These are phyloP conservation scores for Ptilorrhoa leucosticta DNA, from an alignment of 2,113 vertebrate genomes.

Conservation along the genomic window DNA sequence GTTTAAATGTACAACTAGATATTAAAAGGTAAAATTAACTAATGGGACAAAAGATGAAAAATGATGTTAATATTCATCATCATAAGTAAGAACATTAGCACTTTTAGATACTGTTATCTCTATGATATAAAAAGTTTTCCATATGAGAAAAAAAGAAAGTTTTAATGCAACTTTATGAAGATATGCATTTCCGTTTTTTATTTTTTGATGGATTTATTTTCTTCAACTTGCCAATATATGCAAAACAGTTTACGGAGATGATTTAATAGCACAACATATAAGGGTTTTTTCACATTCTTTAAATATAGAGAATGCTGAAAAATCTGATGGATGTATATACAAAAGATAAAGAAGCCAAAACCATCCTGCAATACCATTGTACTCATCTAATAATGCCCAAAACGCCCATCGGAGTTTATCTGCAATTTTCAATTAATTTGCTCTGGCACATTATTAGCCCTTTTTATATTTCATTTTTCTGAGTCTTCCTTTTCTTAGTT, in stretches of 20 bases:
- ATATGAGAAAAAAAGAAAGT: neutral
- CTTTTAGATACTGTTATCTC: neutral
- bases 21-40: neutral
- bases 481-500: neutral
- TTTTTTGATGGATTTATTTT: neutral
- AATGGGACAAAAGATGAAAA: neutral
- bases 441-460: neutral
- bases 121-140: neutral
- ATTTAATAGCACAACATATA: neutral
- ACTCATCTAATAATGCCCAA: neutral
- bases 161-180: neutral
- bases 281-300: neutral
- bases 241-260: neutral
- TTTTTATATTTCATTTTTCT: neutral
- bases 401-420: neutral
- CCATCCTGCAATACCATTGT: rapidly evolving
- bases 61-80: neutral
- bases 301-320: neutral
- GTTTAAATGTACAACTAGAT: neutral
- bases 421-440: neutral
- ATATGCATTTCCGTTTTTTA: neutral
- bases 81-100: neutral
- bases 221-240: neutral
- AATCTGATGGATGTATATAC: neutral
- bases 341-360: neutral